These are phyloP conservation scores for Pristionchus fissidentatus DNA, from an alignment of 2,888 invertebrate genomes.

Conservation along the genomic window DNA sequence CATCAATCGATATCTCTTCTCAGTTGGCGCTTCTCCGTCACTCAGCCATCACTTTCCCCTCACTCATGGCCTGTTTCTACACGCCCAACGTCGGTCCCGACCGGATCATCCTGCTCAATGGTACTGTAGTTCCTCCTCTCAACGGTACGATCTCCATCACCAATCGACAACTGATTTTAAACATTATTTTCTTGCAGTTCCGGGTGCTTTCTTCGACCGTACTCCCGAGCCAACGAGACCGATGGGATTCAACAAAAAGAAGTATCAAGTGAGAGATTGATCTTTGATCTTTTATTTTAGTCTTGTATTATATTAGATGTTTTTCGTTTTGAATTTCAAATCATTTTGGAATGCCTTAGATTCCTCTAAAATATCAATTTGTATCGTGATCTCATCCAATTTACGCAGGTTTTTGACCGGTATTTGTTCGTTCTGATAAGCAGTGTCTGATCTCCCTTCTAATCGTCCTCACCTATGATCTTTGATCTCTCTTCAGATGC, in stretches of 20 bases:
- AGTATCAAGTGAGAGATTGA: slow-evolving; percentile 50
- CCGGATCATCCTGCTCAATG: slow-evolving; percentile 73
- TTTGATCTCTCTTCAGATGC: slow-evolving; percentile 65
- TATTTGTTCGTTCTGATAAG: no score
- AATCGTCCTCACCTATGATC: slow-evolving; percentile 14
- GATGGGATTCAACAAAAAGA: slow-evolving; percentile 64
- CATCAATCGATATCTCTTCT: slow-evolving; percentile 44
- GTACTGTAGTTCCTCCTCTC: background rate
- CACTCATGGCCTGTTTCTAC: slow-evolving; percentile 73
- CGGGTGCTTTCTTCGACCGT: slow-evolving; percentile 70
- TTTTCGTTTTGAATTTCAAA: background rate
- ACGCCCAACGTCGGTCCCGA: slow-evolving; percentile 71
- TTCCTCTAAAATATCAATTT: no score
- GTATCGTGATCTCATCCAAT: no score
- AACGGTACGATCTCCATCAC: background rate
- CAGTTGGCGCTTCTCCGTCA: slow-evolving; percentile 72
- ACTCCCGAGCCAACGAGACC: slow-evolving; percentile 68
- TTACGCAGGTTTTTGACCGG: no score
- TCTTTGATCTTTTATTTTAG: background rate
- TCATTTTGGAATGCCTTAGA: no score
- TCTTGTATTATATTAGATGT: background rate
- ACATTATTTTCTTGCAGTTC: background rate
- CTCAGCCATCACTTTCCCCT: slow-evolving; percentile 74
- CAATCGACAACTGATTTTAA: background rate
- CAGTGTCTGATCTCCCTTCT: background rate